Evolutionary conservation across 2,113 vertebrate species (phyloP).

Genomic region (Apteryx owenii): DNA sequence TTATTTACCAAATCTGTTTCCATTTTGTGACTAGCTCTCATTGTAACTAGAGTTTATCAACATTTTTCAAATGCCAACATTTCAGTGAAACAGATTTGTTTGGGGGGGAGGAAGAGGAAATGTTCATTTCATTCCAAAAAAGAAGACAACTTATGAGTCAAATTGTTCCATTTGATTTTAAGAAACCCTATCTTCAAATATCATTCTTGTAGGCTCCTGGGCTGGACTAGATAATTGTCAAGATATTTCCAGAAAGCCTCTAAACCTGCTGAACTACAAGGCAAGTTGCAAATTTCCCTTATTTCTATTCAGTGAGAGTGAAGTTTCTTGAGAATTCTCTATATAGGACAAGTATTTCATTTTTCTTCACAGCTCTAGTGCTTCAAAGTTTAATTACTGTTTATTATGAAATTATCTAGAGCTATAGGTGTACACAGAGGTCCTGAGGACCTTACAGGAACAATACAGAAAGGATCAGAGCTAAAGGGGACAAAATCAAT

Average conservation of each 20-base stretch:
- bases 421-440: not conserved
- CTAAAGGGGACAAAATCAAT: slow-evolving; percentile 16
- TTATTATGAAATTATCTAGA: slow-evolving; percentile 1
- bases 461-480: not conserved
- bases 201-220: not conserved
- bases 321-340: not conserved
- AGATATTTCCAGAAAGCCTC: not conserved
- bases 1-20: slow-evolving; percentile 70
- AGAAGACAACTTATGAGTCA: slow-evolving; percentile 56
- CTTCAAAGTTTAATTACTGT: slow-evolving; percentile 9
- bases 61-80: slow-evolving; percentile 67
- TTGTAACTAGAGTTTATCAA: slow-evolving; percentile 67
- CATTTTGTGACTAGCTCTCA: slow-evolving; percentile 56
- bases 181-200: not conserved
- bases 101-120: slow-evolving; percentile 55
- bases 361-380: not conserved
- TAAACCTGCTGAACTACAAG: not conserved
- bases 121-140: slow-evolving; percentile 66
- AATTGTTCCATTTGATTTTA: slow-evolving; percentile 2
- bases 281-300: not conserved
- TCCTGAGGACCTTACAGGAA: not conserved
- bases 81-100: slow-evolving; percentile 72
- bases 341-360: not conserved
- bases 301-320: not conserved
- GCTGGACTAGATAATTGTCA: not conserved